Conservation (phyloP, 2,888 invertebrate species). For the Ormyrus rosae region DNA sequence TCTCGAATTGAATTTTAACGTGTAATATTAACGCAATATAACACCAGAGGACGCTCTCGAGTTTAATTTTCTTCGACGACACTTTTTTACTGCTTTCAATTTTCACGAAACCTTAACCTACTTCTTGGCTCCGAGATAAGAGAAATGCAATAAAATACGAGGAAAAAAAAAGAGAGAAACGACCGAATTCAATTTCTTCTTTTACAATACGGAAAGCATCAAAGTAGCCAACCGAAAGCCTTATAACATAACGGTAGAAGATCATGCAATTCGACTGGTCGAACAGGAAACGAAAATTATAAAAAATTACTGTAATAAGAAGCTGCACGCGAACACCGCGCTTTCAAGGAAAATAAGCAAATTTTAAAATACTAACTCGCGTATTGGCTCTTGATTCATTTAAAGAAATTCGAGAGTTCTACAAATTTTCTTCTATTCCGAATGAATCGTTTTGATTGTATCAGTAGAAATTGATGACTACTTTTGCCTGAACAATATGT, state of each 20-base stretch:
- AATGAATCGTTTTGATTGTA: no score
- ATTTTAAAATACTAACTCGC: no score
- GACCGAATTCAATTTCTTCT: constrained; percentile 24
- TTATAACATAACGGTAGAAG: constrained; percentile 9
- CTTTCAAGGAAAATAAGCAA: neutral
- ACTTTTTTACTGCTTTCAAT: constrained; percentile 44
- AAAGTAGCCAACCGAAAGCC: constrained; percentile 22
- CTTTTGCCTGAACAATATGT: no score
- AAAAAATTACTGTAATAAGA: neutral
- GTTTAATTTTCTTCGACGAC: constrained; percentile 20
- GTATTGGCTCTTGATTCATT: no score
- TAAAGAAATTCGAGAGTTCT: no score
- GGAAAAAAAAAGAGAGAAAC: constrained; percentile 13
- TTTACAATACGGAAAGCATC: constrained; percentile 5
- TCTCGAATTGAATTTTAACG: no score
- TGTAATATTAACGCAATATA: neutral
- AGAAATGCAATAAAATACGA: constrained; percentile 44
- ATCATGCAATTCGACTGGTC: neutral
- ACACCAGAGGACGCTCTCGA: neutral
- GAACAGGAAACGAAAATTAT: neutral
- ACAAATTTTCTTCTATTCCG: no score
- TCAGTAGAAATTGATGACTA: no score
- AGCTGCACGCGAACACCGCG: neutral
- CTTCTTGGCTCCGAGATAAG: constrained; percentile 32
- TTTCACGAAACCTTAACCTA: constrained; percentile 51